These are phyloP conservation scores for Scrobipalpa costella DNA, from an alignment of 2,888 invertebrate genomes.

Conservation along the genomic window DNA sequence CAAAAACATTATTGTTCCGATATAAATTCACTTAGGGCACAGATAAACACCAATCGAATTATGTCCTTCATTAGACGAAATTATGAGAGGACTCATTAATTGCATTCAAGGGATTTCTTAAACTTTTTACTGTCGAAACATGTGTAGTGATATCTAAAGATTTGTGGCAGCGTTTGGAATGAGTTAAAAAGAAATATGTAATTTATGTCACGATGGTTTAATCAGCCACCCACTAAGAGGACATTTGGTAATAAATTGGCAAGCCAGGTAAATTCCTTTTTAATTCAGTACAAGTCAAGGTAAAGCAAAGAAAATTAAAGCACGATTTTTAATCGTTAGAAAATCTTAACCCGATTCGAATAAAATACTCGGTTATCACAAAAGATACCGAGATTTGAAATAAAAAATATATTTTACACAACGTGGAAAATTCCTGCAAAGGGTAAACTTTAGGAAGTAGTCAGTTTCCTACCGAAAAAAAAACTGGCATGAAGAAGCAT, in stretches of 20 bases:
- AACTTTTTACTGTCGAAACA: background rate
- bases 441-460: too few species aligned
- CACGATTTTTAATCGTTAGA: too few species aligned
- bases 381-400: too few species aligned
- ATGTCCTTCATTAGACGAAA: constrained; percentile 60
- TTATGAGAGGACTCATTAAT: constrained; percentile 37
- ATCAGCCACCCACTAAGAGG: background rate
- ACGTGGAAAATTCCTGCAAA: too few species aligned
- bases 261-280: too few species aligned
- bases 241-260: background rate
- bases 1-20: constrained; percentile 61
- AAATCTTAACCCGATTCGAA: too few species aligned
- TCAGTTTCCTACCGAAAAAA: too few species aligned
- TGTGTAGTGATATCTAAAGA: constrained; percentile 13
- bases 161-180: constrained; percentile 2
- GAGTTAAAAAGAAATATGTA: background rate
- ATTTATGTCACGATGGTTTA: background rate
- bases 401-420: too few species aligned
- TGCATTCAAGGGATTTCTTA: background rate
- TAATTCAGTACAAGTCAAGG: too few species aligned
- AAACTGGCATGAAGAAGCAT: too few species aligned
- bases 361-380: too few species aligned
- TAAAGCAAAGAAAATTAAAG: too few species aligned
- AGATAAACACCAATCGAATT: constrained; percentile 71
- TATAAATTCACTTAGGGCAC: constrained; percentile 65